Conservation (phyloP, 2,888 invertebrate species). For the Ectropis crepuscularia region DNA sequence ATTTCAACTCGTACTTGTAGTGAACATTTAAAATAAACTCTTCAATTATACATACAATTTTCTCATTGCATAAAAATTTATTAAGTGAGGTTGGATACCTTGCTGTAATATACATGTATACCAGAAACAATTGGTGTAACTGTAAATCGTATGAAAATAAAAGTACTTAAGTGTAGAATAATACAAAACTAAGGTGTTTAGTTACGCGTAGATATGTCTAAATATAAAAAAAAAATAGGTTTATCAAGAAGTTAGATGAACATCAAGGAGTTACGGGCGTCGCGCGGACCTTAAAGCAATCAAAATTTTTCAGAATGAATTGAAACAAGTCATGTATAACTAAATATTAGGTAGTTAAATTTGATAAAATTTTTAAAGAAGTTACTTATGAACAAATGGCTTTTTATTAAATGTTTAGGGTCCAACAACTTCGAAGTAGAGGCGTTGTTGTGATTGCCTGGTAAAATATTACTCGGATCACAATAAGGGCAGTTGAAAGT, state of each 20-base stretch:
- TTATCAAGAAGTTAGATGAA: conserved; percentile 16
- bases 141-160: conserved; percentile 11
- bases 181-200: conserved; percentile 9
- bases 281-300: conserved; percentile 70
- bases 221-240: conserved; percentile 10
- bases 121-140: conserved; percentile 22
- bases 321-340: conserved; percentile 69
- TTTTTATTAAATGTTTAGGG: conserved; percentile 82
- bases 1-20: conserved; percentile 7
- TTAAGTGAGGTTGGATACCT: conserved; percentile 6
- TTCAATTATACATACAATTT: neutral
- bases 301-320: conserved; percentile 66
- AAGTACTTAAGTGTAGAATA: conserved; percentile 14
- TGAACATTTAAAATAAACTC: neutral
- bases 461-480: conserved; percentile 46
- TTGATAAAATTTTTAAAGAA: conserved; percentile 81
- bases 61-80: conserved; percentile 7
- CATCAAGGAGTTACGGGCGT: conserved; percentile 60
- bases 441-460: conserved; percentile 60
- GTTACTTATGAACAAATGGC: conserved; percentile 81
- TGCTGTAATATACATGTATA: conserved; percentile 4
- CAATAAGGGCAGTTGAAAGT: conserved; percentile 43
- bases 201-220: conserved; percentile 11
- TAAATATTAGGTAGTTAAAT: conserved; percentile 77
- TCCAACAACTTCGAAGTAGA: conserved; percentile 75